Conservation (phyloP, 1,140 invertebrate species). For the Limonius californicus region DNA sequence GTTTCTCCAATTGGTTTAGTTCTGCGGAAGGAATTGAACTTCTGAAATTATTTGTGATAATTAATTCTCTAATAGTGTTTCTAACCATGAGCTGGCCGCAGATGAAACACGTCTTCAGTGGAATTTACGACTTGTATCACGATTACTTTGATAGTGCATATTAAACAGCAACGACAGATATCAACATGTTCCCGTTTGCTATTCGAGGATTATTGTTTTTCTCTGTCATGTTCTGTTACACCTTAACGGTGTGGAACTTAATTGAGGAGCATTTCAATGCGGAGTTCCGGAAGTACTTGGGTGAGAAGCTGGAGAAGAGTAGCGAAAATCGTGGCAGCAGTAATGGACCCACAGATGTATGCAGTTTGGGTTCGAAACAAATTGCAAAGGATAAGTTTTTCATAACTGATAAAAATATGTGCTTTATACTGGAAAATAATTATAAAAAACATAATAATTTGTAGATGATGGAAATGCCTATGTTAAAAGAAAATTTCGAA, state of each 20-base stretch:
- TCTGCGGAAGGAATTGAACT: slow-evolving; percentile 55
- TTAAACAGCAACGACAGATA: no score
- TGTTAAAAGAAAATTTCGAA: no score
- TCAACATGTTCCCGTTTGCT: slow-evolving; percentile 47
- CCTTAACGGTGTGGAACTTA: slow-evolving; percentile 49
- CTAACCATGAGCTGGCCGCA: slow-evolving; percentile 56
- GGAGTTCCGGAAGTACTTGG: slow-evolving; percentile 50
- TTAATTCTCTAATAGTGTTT: slow-evolving; percentile 55
- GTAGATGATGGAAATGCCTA: no score
- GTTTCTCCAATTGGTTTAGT: slow-evolving; percentile 55
- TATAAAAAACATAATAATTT: no score
- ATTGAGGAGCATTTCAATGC: slow-evolving; percentile 54
- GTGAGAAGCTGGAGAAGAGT: slow-evolving; percentile 21
- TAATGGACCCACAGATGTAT: background rate
- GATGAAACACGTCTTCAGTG: slow-evolving; percentile 46
- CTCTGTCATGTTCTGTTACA: slow-evolving; percentile 52
- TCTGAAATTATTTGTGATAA: slow-evolving; percentile 57
- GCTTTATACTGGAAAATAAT: background rate
- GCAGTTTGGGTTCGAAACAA: background rate
- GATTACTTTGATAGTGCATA: slow-evolving; percentile 26
- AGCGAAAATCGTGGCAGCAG: background rate
- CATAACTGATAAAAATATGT: background rate
- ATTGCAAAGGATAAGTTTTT: background rate
- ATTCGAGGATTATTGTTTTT: slow-evolving; percentile 49
- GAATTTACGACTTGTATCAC: slow-evolving; percentile 47